Conservation (phyloP, 1,140 invertebrate species). For the Asbolus verrucosus region DNA sequence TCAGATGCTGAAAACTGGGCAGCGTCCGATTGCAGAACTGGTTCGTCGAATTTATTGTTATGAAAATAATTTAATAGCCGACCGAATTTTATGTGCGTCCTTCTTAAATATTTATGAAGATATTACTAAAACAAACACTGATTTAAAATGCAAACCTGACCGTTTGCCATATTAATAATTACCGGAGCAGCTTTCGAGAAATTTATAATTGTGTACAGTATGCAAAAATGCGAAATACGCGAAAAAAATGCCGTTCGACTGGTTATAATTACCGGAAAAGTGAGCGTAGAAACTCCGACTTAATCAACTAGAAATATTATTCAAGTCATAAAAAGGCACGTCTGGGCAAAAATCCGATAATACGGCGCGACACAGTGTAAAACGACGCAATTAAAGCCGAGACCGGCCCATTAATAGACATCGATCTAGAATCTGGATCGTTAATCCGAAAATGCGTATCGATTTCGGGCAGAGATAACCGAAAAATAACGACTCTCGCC, state of each 20-base stretch:
- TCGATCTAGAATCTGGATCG: neutral
- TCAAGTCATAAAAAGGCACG: constrained; percentile 13
- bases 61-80: constrained; percentile 33
- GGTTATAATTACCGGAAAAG: constrained; percentile 40
- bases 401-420: constrained; percentile 11
- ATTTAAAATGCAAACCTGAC: constrained; percentile 27
- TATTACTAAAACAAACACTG: constrained; percentile 45
- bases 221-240: constrained; percentile 35
- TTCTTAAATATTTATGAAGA: constrained; percentile 43
- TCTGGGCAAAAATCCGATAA: neutral
- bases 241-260: constrained; percentile 28
- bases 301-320: constrained; percentile 40
- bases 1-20: no score
- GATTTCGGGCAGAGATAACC: neutral
- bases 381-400: neutral
- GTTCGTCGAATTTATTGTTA: constrained; percentile 30
- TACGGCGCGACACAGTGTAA: neutral
- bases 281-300: constrained; percentile 35
- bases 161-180: constrained; percentile 33
- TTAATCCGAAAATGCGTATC: neutral
- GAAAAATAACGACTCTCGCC: neutral
- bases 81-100: constrained; percentile 36
- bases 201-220: constrained; percentile 26
- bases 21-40: no score
- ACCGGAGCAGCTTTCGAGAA: constrained; percentile 31